Percentiles rank a stretch among this genome's conserved stretches.
phyloP scores from a whole-genome alignment of 2,113 vertebrate species.

The Thunnus maccoyii region DNA sequence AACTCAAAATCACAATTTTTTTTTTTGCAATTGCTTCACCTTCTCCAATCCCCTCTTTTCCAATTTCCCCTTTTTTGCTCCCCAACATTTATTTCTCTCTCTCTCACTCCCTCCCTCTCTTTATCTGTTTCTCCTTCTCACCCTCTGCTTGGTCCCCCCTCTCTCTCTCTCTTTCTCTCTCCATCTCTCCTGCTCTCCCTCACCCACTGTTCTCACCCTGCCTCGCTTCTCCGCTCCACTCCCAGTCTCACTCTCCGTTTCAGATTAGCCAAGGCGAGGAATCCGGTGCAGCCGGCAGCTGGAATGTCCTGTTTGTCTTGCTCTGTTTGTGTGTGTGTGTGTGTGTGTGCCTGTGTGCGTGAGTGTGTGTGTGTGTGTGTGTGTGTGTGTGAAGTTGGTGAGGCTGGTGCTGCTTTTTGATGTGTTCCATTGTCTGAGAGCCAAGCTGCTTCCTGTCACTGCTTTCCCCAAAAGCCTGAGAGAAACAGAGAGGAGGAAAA shows the following conservation, averaged over 20 bases:
- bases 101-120: not conserved
- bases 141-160: constrained; percentile 19
- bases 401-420: constrained; percentile 85
- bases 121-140: constrained; percentile 29
- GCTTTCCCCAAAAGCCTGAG: constrained; percentile 73
- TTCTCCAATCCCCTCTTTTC: not conserved
- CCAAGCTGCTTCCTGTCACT: constrained; percentile 87
- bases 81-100: not conserved
- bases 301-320: constrained; percentile 90
- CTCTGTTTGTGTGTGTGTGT: constrained; percentile 72
- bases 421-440: constrained; percentile 87
- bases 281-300: constrained; percentile 86
- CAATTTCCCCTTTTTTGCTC: constrained; percentile 13
- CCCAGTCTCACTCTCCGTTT: constrained; percentile 82
- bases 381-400: constrained; percentile 73
- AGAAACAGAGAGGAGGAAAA: constrained; percentile 62
- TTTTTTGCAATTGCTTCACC: constrained; percentile 2
- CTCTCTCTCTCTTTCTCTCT: constrained; percentile 10
- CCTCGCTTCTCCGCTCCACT: constrained; percentile 67
- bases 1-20: not conserved
- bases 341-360: constrained; percentile 41
- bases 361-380: constrained; percentile 19
- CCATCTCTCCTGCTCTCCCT: constrained; percentile 53
- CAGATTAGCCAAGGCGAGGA: constrained; percentile 84
- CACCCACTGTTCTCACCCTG: constrained; percentile 64